These are phyloP conservation scores for Caenorhabditis sp. DNA, from an alignment of 2,888 invertebrate species.

Conservation along the genomic window DNA sequence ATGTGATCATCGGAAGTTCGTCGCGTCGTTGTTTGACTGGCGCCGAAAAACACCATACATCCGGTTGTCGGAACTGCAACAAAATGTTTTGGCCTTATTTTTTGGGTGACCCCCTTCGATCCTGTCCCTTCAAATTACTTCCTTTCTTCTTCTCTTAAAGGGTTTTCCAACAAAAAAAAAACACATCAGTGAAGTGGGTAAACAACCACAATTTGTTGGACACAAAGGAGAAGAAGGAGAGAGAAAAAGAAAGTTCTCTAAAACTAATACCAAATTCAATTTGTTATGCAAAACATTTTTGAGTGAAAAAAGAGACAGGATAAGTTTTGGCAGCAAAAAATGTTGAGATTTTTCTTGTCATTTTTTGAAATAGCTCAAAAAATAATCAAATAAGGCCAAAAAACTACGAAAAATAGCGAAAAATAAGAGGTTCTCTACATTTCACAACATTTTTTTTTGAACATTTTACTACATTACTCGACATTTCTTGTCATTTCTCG, in stretches of 20 bases:
- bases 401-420: too few relatives aligned
- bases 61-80: conserved; percentile 81
- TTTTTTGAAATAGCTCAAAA: too few relatives aligned
- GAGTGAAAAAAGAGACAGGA: background rate
- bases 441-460: too few relatives aligned
- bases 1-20: conserved; percentile 59
- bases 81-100: background rate
- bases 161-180: too few relatives aligned
- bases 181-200: background rate
- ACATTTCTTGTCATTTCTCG: too few relatives aligned
- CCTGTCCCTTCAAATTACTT: background rate
- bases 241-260: conserved; percentile 10
- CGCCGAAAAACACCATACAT: conserved; percentile 89
- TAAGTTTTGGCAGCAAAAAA: too few relatives aligned
- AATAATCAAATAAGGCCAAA: too few relatives aligned
- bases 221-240: conserved; percentile 78
- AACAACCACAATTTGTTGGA: conserved; percentile 24
- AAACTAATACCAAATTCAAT: background rate
- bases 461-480: too few relatives aligned
- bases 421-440: too few relatives aligned
- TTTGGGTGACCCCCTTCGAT: background rate
- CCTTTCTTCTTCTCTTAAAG: too few relatives aligned
- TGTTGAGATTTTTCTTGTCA: too few relatives aligned
- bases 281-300: background rate
- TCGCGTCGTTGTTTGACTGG: conserved; percentile 82